phyloP scores from a whole-genome alignment of 2,113 vertebrate genomes.

The Lepus americanus region DNA sequence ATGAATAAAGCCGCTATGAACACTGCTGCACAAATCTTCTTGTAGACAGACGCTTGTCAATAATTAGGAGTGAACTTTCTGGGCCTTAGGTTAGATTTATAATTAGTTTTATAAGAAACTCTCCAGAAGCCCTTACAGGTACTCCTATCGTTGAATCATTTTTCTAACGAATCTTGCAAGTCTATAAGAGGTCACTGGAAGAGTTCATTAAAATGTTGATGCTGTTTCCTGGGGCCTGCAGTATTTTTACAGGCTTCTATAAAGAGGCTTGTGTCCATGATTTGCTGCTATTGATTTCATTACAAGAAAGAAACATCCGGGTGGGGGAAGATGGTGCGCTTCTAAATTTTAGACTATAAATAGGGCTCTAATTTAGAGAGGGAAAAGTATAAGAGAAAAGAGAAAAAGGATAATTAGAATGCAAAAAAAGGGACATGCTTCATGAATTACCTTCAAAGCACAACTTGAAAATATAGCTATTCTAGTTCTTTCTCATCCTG shows the following conservation, averaged over 20 bases:
- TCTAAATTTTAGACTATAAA: conserved; percentile 64
- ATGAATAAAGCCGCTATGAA: too few species aligned
- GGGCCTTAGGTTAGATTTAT: too few species aligned
- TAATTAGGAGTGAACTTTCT: too few species aligned
- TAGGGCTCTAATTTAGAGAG: conserved; percentile 25
- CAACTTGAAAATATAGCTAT: conserved; percentile 52
- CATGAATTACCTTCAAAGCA: conserved; percentile 65
- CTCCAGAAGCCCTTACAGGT: not conserved
- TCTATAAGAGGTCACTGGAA: conserved; percentile 59
- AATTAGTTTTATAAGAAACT: too few species aligned
- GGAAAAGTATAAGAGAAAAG: not conserved
- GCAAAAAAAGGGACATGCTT: conserved; percentile 16
- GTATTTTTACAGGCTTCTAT: conserved; percentile 49
- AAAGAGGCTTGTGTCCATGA: conserved; percentile 2
- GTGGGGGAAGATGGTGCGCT: not conserved
- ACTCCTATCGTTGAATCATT: conserved; percentile 15
- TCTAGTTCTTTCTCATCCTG: conserved; percentile 58
- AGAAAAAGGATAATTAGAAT: conserved; percentile 28
- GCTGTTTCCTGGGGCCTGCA: conserved; percentile 23
- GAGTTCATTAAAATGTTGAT: conserved; percentile 38
- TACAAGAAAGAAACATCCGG: conserved; percentile 50
- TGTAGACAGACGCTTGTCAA: too few species aligned
- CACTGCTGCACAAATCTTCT: too few species aligned
- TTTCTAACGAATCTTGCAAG: conserved; percentile 48
- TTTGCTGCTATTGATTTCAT: conserved; percentile 56